phyloP scores from a whole-genome alignment of 2,888 invertebrate species.

The Parnassius mnemosyne region DNA sequence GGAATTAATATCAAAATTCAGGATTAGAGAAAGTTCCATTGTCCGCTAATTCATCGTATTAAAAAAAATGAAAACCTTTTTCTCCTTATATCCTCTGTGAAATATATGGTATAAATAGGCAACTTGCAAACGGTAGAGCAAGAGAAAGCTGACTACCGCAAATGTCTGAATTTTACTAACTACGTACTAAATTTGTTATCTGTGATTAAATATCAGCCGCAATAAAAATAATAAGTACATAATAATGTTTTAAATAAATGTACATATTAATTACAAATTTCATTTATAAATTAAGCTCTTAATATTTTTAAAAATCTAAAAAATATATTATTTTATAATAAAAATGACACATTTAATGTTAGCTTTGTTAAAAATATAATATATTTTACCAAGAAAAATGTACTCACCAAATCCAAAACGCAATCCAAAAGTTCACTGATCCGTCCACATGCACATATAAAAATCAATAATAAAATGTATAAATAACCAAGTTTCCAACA shows the following conservation, averaged over 20 bases:
- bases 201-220: slow-evolving; percentile 24
- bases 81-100: too few species aligned
- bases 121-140: slow-evolving; percentile 5
- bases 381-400: slow-evolving; percentile 4
- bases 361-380: not conserved
- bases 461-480: slow-evolving; percentile 36
- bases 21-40: too few species aligned
- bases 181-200: slow-evolving; percentile 24
- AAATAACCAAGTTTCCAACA: slow-evolving; percentile 40
- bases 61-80: too few species aligned
- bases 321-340: too few species aligned
- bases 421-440: slow-evolving; percentile 73
- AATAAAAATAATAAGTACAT: slow-evolving; percentile 25
- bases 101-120: too few species aligned
- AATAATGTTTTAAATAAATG: slow-evolving; percentile 4
- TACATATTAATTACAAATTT: not conserved
- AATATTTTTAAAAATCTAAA: not conserved
- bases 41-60: too few species aligned
- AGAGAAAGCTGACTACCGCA: slow-evolving; percentile 6
- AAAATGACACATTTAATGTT: too few species aligned
- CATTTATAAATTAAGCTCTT: too few species aligned
- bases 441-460: slow-evolving; percentile 60
- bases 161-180: slow-evolving; percentile 12
- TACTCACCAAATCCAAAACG: slow-evolving; percentile 73
- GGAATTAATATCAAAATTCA: too few species aligned